A percentile compares a stretch with the other conserved stretches of the same genome.
Conservation (phyloP, 2,888 invertebrate species). For the Phyllotreta striolata region DNA sequence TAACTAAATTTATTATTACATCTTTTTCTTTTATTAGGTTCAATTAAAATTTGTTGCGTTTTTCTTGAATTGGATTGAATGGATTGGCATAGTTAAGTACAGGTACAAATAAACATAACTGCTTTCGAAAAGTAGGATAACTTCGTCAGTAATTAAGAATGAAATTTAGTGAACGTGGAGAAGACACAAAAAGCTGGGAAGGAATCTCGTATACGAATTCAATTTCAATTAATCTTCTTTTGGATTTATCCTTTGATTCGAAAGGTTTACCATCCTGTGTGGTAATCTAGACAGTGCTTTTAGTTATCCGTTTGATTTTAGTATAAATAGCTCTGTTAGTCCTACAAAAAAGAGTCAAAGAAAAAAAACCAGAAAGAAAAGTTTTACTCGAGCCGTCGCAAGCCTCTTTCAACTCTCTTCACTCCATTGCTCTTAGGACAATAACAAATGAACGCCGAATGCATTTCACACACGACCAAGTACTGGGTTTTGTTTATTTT, state of each 20-base stretch:
- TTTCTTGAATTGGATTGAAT: too few species aligned
- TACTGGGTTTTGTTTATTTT: conserved; percentile 14
- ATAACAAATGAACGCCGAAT: conserved; percentile 19
- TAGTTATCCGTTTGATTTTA: conserved; percentile 7
- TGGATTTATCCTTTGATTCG: too few species aligned
- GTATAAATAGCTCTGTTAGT: conserved; percentile 17
- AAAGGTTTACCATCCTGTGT: not conserved
- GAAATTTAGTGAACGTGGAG: too few species aligned
- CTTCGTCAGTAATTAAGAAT: too few species aligned
- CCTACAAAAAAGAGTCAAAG: conserved; percentile 9
- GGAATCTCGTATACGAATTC: too few species aligned
- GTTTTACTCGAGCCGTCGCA: conserved; percentile 14
- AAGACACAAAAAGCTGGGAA: too few species aligned
- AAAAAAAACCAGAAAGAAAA: conserved; percentile 9
- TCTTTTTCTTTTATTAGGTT: not conserved
- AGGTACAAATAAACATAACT: too few species aligned
- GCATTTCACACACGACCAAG: conserved; percentile 19
- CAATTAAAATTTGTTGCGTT: too few species aligned
- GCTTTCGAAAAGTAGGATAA: too few species aligned
- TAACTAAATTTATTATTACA: conserved; percentile 8
- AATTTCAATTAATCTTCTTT: too few species aligned
- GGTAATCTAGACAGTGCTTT: conserved; percentile 1
- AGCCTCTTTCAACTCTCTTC: conserved; percentile 19
- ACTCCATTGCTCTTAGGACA: conserved; percentile 19
- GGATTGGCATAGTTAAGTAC: too few species aligned